These are phyloP conservation scores for Ceratosolen fusciceps DNA, from an alignment of 1,140 invertebrate genomes.

Conservation along the genomic window DNA sequence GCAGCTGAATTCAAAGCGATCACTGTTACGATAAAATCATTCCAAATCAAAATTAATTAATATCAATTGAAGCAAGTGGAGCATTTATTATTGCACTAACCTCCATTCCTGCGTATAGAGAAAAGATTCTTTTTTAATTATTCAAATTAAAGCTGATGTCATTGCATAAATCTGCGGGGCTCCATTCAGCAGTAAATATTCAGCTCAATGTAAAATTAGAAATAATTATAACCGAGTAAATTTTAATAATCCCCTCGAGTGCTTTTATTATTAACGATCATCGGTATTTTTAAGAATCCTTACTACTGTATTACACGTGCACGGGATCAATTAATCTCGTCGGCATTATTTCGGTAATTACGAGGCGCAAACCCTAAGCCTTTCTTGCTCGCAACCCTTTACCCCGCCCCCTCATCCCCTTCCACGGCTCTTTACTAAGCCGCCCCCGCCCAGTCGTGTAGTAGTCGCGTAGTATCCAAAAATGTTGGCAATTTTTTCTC, in stretches of 20 bases:
- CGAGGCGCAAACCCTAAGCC: not conserved
- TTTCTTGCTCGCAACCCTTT: not conserved
- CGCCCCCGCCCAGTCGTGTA: no score
- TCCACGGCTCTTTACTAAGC: not conserved
- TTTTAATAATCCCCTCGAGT: not conserved
- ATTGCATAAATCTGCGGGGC: not conserved
- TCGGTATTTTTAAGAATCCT: not conserved
- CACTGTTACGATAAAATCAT: not conserved
- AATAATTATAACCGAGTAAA: not conserved
- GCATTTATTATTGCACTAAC: not conserved
- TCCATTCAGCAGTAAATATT: not conserved
- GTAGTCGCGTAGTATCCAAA: not conserved
- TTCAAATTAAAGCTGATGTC: not conserved
- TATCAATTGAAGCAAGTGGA: not conserved
- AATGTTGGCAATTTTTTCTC: conserved; percentile 36
- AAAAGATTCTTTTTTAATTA: no score
- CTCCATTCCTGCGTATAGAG: no score
- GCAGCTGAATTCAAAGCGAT: not conserved
- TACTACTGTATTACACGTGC: not conserved
- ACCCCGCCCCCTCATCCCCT: not conserved
- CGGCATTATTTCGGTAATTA: conserved; percentile 25
- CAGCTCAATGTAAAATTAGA: not conserved
- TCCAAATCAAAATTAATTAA: not conserved
- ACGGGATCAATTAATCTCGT: conserved; percentile 32
- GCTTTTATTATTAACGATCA: not conserved